These are phyloP conservation scores for Anthrax anthrax DNA, from an alignment of 2,888 invertebrate species.

Conservation along the genomic window DNA sequence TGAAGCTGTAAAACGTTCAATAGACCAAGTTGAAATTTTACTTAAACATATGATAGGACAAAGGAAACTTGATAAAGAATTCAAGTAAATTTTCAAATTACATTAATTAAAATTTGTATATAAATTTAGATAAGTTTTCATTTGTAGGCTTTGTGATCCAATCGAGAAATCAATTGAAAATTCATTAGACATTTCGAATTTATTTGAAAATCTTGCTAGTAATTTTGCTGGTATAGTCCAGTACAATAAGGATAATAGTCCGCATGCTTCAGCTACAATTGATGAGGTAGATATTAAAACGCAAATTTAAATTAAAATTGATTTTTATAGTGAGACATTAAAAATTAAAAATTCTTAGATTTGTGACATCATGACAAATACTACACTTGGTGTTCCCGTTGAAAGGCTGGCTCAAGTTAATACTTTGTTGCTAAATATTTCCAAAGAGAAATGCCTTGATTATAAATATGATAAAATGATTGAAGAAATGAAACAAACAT, in stretches of 20 bases:
- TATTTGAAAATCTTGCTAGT: constrained; percentile 67
- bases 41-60: constrained; percentile 47
- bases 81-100: constrained; percentile 39
- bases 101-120: background rate
- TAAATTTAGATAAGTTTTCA: no score
- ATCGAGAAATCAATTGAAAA: constrained; percentile 47
- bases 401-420: constrained; percentile 62
- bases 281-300: constrained; percentile 39
- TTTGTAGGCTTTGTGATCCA: constrained; percentile 62
- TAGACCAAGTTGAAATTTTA: constrained; percentile 48
- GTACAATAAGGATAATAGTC: constrained; percentile 85
- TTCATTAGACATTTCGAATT: constrained; percentile 54
- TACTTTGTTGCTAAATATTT: constrained; percentile 46
- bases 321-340: background rate
- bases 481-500: constrained; percentile 45
- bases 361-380: constrained; percentile 59
- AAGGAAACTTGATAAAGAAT: constrained; percentile 50
- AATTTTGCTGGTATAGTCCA: constrained; percentile 87
- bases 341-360: constrained; percentile 37
- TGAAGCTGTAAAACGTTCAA: constrained; percentile 46
- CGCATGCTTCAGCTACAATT: constrained; percentile 60
- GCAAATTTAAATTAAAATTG: background rate
- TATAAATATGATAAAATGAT: constrained; percentile 69
- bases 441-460: constrained; percentile 63
- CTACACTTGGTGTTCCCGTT: constrained; percentile 44